Conservation (phyloP, 2,888 invertebrate genomes). For the Tridacna gigas region DNA sequence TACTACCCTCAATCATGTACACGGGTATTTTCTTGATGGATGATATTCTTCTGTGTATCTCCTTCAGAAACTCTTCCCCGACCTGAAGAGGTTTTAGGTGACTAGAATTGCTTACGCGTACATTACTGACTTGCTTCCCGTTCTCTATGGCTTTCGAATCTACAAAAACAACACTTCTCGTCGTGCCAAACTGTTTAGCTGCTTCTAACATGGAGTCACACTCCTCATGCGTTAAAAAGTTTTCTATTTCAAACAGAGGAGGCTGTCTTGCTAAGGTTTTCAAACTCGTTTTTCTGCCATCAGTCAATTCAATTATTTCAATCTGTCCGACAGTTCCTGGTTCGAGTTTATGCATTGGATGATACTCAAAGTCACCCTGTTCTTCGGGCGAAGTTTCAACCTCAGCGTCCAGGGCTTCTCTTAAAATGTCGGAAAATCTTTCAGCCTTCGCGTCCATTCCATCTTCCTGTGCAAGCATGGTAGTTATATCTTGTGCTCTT, state of each 20-base stretch:
- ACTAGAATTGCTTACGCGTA: slow-evolving; percentile 35
- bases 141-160: neutral
- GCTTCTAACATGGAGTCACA: slow-evolving; percentile 48
- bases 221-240: slow-evolving; percentile 39
- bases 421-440: neutral
- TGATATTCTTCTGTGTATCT: slow-evolving; percentile 40
- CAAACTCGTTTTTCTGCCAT: slow-evolving; percentile 19
- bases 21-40: slow-evolving; percentile 52
- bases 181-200: slow-evolving; percentile 19
- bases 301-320: slow-evolving; percentile 14
- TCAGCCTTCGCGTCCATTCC: neutral
- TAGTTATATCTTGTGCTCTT: neutral
- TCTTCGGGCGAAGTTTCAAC: neutral
- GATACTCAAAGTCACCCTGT: slow-evolving; percentile 32
- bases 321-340: slow-evolving; percentile 35
- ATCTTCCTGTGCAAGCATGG: neutral
- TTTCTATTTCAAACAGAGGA: slow-evolving; percentile 50
- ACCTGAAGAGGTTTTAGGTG: slow-evolving; percentile 12
- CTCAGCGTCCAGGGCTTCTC: neutral
- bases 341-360: slow-evolving; percentile 28
- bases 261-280: slow-evolving; percentile 38
- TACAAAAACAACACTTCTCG: slow-evolving; percentile 33
- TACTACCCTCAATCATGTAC: slow-evolving; percentile 60
- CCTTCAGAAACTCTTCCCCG: slow-evolving; percentile 28
- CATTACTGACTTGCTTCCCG: neutral